Percentiles rank a stretch among this genome's conserved stretches.
Conservation (phyloP, 2,888 invertebrate species). For the Tetranychus piercei region DNA sequence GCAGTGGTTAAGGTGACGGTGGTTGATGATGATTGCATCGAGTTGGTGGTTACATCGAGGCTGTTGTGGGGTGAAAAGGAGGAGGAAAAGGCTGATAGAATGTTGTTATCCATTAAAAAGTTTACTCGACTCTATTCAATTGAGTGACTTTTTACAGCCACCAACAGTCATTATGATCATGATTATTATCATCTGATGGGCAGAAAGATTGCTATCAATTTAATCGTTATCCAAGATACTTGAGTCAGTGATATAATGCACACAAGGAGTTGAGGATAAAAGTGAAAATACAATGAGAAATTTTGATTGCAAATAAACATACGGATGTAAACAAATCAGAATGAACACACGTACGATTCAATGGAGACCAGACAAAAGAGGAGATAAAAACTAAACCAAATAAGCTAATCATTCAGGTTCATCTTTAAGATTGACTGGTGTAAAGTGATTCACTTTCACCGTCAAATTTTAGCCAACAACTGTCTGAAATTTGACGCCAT, state of each 20-base stretch:
- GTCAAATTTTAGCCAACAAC: too few relatives aligned
- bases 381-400: too few relatives aligned
- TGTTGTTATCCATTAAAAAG: background rate
- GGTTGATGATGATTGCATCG: background rate
- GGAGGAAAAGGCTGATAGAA: background rate
- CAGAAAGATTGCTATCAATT: background rate
- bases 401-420: too few relatives aligned
- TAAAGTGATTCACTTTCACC: too few relatives aligned
- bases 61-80: background rate
- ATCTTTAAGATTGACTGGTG: too few relatives aligned
- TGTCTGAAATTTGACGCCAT: too few relatives aligned
- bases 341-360: too few relatives aligned
- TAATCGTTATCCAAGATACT: conserved; percentile 1
- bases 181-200: background rate
- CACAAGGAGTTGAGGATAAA: background rate
- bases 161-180: background rate
- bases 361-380: too few relatives aligned
- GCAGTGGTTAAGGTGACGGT: background rate
- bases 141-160: background rate
- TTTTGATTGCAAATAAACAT: too few relatives aligned
- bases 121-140: background rate
- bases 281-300: too few relatives aligned
- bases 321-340: too few relatives aligned
- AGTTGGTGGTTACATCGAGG: background rate
- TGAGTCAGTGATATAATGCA: background rate